Base-by-base conservation (phyloP, 2,888 invertebrate species). In the Thumatha senex region DNA sequence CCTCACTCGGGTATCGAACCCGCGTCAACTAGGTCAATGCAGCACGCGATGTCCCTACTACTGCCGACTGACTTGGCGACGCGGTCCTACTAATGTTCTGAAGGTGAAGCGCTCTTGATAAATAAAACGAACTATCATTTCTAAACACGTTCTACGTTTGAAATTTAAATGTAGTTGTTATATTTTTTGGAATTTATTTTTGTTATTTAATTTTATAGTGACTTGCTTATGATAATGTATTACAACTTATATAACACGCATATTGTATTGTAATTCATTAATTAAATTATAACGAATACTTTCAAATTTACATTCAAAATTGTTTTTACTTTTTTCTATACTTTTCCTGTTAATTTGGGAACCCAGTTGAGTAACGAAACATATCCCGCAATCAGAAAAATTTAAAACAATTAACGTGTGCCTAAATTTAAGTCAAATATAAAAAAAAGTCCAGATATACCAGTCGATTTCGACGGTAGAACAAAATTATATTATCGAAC, bases 1-100 rank as follows among this genome's bases (percentile, higher is more conserved):
- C 89, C 89, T 89, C 83, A 71, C 60, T 76, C 81, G 89, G 86
- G 82, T 82, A 74, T 82, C 87, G 89, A 89, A 88, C 89, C 82
- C 85, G 80, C 71, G 61, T 55, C 72, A 87, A 82, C 72, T 89
- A 67, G 89, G 89, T 87, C 89, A 87, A 82, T 87, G 88, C 87
- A 76, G 82, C 86, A 77, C 82, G 83, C 80, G 76, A 80, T 78
- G 76, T 74, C 76, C 70, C 74, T 72, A 72, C 68, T 60, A 61
- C 68, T 69, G 67, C 48, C 68, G 58, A 45, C 66, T 73, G 63
- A 67, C 63, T 69, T 70, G 72, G 63, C 70, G 64, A 60, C 65
- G 67, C 50, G 70, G 72, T 78, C 54, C 68, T 61, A 75, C 72
- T 72, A 74, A 74, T 66, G 67, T 56, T 48, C 18, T 59, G 64